Evolutionary conservation across 2,113 vertebrate genomes (phyloP).

Genomic region (Anthoscopus minutus): DNA sequence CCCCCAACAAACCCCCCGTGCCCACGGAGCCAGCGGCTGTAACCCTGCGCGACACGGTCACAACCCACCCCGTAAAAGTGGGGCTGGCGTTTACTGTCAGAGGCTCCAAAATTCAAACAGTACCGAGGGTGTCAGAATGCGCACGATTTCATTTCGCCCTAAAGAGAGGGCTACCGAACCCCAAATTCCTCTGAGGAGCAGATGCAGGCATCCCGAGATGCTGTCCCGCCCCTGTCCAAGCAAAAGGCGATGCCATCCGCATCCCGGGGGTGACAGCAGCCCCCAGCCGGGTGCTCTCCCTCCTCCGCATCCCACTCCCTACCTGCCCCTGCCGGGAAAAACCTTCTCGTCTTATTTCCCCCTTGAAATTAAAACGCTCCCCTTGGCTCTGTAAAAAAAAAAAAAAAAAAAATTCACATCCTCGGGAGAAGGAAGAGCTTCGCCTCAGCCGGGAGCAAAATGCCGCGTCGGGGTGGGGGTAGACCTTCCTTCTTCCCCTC

Average conservation of each 20-base stretch:
- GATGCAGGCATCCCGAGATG: not conserved
- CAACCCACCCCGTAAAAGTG: accelerated
- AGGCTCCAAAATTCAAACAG: not conserved
- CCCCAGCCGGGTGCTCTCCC: not conserved
- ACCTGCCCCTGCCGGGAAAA: not conserved
- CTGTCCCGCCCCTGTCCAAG: not conserved
- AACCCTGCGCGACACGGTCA: not conserved
- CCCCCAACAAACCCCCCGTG: not conserved
- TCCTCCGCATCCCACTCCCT: not conserved
- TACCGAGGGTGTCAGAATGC: accelerated
- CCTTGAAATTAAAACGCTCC: not conserved
- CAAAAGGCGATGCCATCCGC: not conserved
- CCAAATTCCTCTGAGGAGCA: not conserved
- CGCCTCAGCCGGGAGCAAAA: not conserved
- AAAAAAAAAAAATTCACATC: not conserved
- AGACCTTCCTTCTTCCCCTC: not conserved
- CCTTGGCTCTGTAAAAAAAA: not conserved
- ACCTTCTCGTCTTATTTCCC: not conserved
- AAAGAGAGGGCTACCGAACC: not conserved
- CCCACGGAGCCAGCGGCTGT: not conserved
- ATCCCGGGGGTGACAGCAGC: not conserved
- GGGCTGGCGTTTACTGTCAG: not conserved
- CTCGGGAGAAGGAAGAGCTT: not conserved
- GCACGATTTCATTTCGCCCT: not conserved
- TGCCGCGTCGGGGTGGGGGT: not conserved